Conservation (phyloP, 2,113 vertebrate genomes). For the Carassius auratus region DNA sequence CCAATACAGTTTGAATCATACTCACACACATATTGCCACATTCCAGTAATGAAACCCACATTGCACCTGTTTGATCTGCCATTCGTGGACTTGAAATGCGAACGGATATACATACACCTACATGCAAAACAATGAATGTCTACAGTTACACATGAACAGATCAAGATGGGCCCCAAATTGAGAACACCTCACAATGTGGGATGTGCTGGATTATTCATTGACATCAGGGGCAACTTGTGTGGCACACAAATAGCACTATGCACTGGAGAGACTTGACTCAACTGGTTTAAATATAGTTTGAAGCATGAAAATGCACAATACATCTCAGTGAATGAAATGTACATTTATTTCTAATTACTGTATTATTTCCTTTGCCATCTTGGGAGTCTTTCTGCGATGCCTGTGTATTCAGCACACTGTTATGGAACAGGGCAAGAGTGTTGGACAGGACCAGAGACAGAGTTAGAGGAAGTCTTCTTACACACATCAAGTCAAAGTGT, state of each 20-base stretch:
- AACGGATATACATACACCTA: slow-evolving; percentile 26
- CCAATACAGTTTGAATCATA: neutral
- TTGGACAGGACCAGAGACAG: neutral
- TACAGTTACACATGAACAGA: slow-evolving; percentile 6
- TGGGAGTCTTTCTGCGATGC: too few species aligned
- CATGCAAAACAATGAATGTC: slow-evolving; percentile 6
- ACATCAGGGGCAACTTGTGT: neutral
- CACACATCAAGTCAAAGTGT: slow-evolving; percentile 7
- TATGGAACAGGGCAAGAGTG: neutral
- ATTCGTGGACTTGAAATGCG: neutral
- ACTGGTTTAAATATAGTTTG: too few species aligned
- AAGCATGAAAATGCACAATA: too few species aligned
- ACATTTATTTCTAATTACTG: neutral
- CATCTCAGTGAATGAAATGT: too few species aligned
- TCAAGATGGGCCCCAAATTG: neutral
- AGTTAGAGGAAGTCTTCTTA: slow-evolving; percentile 13
- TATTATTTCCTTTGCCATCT: neutral
- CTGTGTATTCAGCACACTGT: neutral
- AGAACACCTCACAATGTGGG: neutral
- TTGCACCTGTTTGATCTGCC: slow-evolving; percentile 25
- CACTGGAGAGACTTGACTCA: too few species aligned
- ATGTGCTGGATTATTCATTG: neutral
- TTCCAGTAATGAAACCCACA: slow-evolving; percentile 37
- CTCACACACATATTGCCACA: neutral
- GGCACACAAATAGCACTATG: neutral